Percentiles rank a stretch among this genome's conserved stretches.
These are phyloP conservation scores for Drosophila lini DNA, from an alignment of 1,140 invertebrate species.

Conservation along the genomic window DNA sequence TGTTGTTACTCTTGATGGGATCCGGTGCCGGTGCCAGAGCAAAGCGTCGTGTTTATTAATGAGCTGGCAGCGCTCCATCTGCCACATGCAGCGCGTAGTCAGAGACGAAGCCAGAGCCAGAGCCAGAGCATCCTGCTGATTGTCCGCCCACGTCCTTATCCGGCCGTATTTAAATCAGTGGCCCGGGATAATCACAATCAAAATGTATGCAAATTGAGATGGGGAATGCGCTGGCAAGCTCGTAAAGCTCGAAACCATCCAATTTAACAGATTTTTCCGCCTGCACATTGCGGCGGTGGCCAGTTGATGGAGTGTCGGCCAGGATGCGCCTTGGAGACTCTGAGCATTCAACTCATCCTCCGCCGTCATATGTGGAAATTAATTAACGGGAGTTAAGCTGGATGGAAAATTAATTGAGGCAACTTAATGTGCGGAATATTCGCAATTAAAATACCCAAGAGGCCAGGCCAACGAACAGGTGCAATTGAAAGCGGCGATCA, in stretches of 20 bases:
- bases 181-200: constrained; percentile 74
- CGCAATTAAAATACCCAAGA: constrained; percentile 28
- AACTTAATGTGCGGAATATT: constrained; percentile 51
- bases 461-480: background rate
- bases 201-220: constrained; percentile 77
- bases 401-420: constrained; percentile 51
- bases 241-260: constrained; percentile 57
- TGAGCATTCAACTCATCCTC: constrained; percentile 10
- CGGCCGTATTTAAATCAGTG: constrained; percentile 72
- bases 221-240: constrained; percentile 33
- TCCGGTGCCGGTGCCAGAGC: background rate
- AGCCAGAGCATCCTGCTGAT: constrained; percentile 17
- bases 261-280: constrained; percentile 72
- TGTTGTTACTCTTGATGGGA: constrained; percentile 17
- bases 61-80: constrained; percentile 61
- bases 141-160: constrained; percentile 39
- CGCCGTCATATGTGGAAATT: constrained; percentile 52
- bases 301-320: constrained; percentile 44
- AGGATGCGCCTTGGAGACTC: constrained; percentile 21
- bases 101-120: background rate
- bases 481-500: constrained; percentile 13
- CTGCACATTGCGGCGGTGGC: constrained; percentile 9
- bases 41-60: constrained; percentile 67
- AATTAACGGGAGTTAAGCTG: constrained; percentile 66
- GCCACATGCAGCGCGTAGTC: constrained; percentile 46